Conservation (phyloP, 2,888 invertebrate genomes). For the Drosophila aldrichi region DNA sequence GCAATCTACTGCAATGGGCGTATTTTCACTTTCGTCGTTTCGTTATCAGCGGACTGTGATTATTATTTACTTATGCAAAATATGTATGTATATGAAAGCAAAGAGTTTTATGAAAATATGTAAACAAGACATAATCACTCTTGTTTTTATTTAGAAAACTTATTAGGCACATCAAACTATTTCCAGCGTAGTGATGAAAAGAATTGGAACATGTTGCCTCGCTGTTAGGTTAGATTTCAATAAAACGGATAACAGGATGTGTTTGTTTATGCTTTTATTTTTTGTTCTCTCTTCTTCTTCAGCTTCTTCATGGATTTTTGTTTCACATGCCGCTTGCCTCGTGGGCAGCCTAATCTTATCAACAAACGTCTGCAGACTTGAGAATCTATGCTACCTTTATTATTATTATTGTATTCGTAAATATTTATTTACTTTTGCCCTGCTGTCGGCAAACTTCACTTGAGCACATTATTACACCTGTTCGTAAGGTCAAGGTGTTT, state of each 20-base stretch:
- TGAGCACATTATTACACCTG: constrained; percentile 43
- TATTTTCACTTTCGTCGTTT: constrained; percentile 40
- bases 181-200: not conserved
- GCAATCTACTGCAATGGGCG: not conserved
- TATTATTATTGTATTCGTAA: constrained; percentile 20
- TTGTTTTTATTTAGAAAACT: not conserved
- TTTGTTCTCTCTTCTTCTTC: not conserved
- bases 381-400: constrained; percentile 10
- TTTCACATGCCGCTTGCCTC: constrained; percentile 17
- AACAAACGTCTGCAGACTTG: constrained; percentile 4
- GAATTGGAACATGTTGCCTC: constrained; percentile 20
- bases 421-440: constrained; percentile 45
- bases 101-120: constrained; percentile 10
- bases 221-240: too few species aligned
- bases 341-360: constrained; percentile 44
- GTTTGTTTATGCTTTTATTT: not conserved
- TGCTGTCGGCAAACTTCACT: constrained; percentile 32
- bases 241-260: not conserved
- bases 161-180: constrained; percentile 14
- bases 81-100: constrained; percentile 5
- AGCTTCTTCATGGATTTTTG: not conserved
- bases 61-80: constrained; percentile 21
- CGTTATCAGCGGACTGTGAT: constrained; percentile 36
- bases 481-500: constrained; percentile 52
- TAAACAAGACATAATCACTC: not conserved